These are phyloP conservation scores for Clusia tigrina DNA, from an alignment of 2,888 invertebrate genomes.

Conservation along the genomic window DNA sequence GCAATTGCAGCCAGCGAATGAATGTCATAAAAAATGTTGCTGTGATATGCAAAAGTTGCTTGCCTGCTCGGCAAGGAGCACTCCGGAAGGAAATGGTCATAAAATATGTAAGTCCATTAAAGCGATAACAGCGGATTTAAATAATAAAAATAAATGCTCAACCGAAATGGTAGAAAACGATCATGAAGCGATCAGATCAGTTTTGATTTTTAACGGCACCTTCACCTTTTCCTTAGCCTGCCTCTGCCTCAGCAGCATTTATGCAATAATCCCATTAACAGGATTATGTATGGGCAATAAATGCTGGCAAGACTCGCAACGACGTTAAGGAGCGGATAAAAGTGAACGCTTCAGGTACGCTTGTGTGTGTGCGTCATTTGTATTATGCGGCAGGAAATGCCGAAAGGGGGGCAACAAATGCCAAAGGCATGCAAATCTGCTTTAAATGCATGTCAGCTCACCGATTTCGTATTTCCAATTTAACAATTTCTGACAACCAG, in stretches of 20 bases:
- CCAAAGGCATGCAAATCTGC: conserved; percentile 43
- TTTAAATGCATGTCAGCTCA: conserved; percentile 20
- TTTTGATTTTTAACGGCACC: neutral
- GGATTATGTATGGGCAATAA: conserved; percentile 64
- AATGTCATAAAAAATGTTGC: conserved; percentile 23
- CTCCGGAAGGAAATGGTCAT: conserved; percentile 26
- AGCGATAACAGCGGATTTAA: conserved; percentile 62
- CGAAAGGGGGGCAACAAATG: neutral
- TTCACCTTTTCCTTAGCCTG: too few relatives aligned
- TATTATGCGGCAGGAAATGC: conserved; percentile 43
- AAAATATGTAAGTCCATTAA: conserved; percentile 60
- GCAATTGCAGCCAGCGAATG: conserved; percentile 12
- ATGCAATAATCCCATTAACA: conserved; percentile 57
- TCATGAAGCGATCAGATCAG: conserved; percentile 13
- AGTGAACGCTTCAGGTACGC: neutral
- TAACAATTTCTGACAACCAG: conserved; percentile 23
- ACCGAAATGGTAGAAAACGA: conserved; percentile 10
- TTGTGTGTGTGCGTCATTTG: conserved; percentile 18
- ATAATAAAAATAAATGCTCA: conserved; percentile 28
- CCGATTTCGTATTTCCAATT: conserved; percentile 27
- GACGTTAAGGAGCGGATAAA: neutral
- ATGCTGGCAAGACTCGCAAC: conserved; percentile 40
- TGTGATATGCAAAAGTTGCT: neutral
- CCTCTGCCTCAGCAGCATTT: conserved; percentile 26
- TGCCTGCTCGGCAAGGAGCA: neutral